Conservation (phyloP, 2,113 vertebrate genomes). For the Oncorhynchus nerka region DNA sequence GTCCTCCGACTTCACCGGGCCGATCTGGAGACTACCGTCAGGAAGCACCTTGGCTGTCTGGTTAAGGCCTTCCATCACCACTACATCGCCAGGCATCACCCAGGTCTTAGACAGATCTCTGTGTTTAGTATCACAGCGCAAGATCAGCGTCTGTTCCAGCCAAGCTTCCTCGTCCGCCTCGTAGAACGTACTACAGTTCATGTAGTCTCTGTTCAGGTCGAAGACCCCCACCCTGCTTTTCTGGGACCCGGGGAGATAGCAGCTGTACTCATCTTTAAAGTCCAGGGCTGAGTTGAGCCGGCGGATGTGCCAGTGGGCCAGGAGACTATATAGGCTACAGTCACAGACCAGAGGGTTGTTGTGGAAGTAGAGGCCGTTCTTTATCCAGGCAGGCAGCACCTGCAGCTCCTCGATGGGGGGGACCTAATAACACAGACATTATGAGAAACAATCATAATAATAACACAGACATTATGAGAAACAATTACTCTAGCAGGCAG, state of each 20-base stretch:
- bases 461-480: no score
- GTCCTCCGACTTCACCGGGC: conserved; percentile 75
- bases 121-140: conserved; percentile 88
- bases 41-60: conserved; percentile 70
- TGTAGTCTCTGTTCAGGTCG: conserved; percentile 68
- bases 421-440: no score
- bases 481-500: no score
- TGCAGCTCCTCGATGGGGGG: conserved; percentile 80
- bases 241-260: conserved; percentile 53
- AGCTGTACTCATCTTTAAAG: conserved; percentile 85
- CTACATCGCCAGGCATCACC: conserved; percentile 79
- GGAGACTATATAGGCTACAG: conserved; percentile 87
- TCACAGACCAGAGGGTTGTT: conserved; percentile 84
- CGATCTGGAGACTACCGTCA: conserved; percentile 83
- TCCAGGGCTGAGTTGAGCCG: conserved; percentile 85
- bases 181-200: conserved; percentile 90
- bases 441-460: no score
- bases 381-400: conserved; percentile 85
- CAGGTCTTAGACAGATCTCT: conserved; percentile 81
- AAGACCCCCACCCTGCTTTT: conserved; percentile 71
- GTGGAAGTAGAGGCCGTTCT: conserved; percentile 93
- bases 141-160: conserved; percentile 79
- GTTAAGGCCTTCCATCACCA: conserved; percentile 72
- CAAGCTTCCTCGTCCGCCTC: conserved; percentile 82
- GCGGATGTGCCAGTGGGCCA: conserved; percentile 83